These are phyloP conservation scores for Dysidea cf. avara DNA, from an alignment of 37 sponge, comb jelly and placozoan species.

Conservation along the genomic window DNA sequence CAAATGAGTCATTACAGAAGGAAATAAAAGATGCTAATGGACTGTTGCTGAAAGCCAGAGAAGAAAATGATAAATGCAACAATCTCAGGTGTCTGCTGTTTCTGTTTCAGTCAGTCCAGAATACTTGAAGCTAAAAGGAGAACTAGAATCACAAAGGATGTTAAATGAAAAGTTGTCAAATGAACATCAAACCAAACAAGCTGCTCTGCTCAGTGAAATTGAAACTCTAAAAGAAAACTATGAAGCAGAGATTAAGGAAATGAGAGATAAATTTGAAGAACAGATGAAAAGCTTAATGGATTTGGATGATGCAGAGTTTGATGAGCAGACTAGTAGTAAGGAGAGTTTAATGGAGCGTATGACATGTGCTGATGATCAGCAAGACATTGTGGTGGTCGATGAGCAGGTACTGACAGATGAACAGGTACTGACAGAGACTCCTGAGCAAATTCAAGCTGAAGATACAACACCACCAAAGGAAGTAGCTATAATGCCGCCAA, in stretches of 20 bases:
- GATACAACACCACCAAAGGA: background rate
- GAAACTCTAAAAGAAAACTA: constrained; percentile 20
- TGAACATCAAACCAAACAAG: background rate
- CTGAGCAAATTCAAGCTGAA: background rate
- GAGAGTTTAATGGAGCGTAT: background rate
- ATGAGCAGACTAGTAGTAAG: background rate
- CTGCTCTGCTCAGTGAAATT: background rate
- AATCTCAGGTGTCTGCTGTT: background rate
- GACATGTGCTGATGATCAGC: background rate
- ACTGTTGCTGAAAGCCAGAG: constrained; percentile 15
- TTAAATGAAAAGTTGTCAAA: background rate
- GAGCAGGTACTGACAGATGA: background rate
- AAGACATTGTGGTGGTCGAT: background rate
- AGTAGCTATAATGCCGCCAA: background rate
- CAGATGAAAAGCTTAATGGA: constrained; percentile 59
- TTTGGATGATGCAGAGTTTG: constrained; percentile 19
- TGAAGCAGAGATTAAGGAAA: constrained; percentile 47
- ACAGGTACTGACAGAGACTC: background rate
- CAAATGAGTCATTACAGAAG: constrained; percentile 31
- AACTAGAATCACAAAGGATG: constrained; percentile 2
- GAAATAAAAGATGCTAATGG: constrained; percentile 21
- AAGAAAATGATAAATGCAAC: constrained; percentile 11
- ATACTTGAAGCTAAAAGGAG: background rate
- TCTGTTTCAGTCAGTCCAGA: background rate
- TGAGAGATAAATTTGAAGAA: constrained; percentile 48